Evolutionary conservation across 2,113 vertebrate genomes (phyloP).

Genomic region (Brevimyrus niger): DNA sequence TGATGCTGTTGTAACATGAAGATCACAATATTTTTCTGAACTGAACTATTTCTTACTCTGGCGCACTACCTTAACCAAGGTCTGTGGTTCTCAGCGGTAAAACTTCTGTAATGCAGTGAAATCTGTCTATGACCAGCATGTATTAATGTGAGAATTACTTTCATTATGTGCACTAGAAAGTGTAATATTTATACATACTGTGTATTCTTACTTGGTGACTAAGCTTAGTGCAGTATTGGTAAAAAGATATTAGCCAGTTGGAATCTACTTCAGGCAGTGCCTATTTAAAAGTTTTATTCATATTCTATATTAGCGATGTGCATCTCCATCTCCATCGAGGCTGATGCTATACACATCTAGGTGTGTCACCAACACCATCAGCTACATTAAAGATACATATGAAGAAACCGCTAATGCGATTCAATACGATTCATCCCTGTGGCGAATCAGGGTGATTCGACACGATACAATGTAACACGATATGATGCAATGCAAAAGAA

Average conservation of each 20-base stretch:
- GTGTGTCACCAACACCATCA: neutral
- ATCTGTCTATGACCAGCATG: neutral
- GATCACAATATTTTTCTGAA: neutral
- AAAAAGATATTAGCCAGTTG: neutral
- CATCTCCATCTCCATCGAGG: neutral
- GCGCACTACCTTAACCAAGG: neutral
- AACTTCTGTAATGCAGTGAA: neutral
- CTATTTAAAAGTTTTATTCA: neutral
- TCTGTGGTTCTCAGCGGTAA: neutral
- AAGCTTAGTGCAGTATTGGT: neutral
- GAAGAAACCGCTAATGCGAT: neutral
- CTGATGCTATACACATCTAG: neutral
- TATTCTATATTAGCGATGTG: neutral
- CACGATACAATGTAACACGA: neutral
- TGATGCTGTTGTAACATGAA: neutral
- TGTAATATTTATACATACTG: neutral
- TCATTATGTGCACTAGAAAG: neutral
- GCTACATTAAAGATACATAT: neutral
- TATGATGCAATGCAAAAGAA: neutral
- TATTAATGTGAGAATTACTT: neutral
- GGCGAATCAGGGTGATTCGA: neutral
- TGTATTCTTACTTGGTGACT: neutral
- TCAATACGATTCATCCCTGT: neutral
- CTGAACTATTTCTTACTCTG: neutral
- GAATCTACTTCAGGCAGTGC: neutral